Conservation (phyloP, 2,797 vertebrate genomes). For the Tangara arthus region DNA sequence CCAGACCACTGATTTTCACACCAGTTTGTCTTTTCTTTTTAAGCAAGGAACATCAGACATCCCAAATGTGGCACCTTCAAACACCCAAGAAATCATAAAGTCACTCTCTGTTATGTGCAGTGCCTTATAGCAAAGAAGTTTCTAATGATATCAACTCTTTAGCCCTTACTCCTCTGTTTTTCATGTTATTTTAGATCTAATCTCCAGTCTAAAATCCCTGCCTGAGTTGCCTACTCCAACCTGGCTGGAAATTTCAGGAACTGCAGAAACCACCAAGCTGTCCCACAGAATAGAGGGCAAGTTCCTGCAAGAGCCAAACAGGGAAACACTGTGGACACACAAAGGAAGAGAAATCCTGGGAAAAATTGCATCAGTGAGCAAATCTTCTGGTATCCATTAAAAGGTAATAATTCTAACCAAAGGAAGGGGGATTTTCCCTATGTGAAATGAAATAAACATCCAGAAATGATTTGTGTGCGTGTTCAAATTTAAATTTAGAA, state of each 20-base stretch:
- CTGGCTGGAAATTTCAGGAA: not conserved
- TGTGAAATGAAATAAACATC: slow-evolving; percentile 9
- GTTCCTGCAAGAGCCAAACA: not conserved
- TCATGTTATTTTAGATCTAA: not conserved
- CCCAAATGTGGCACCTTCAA: not conserved
- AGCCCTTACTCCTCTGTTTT: not conserved
- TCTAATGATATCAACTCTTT: not conserved
- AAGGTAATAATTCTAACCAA: slow-evolving; percentile 30
- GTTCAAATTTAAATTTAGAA: slow-evolving; percentile 19
- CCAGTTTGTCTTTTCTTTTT: not conserved
- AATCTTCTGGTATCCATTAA: slow-evolving; percentile 54
- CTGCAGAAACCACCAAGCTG: not conserved
- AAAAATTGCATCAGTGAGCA: not conserved
- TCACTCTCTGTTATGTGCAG: not conserved
- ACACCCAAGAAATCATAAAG: not conserved
- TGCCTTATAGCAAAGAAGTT: not conserved
- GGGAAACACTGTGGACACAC: not conserved
- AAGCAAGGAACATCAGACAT: not conserved
- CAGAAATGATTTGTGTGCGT: slow-evolving; percentile 36
- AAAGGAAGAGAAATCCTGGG: slow-evolving; percentile 28
- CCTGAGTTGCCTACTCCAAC: not conserved
- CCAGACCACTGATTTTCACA: not conserved
- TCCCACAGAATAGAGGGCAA: not conserved
- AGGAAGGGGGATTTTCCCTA: not conserved
- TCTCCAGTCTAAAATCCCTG: not conserved